Evolutionary conservation across 2,797 vertebrate genomes (phyloP), one percentile per base, ranked within the genome.

Genomic region (Fringilla coelebs): DNA sequence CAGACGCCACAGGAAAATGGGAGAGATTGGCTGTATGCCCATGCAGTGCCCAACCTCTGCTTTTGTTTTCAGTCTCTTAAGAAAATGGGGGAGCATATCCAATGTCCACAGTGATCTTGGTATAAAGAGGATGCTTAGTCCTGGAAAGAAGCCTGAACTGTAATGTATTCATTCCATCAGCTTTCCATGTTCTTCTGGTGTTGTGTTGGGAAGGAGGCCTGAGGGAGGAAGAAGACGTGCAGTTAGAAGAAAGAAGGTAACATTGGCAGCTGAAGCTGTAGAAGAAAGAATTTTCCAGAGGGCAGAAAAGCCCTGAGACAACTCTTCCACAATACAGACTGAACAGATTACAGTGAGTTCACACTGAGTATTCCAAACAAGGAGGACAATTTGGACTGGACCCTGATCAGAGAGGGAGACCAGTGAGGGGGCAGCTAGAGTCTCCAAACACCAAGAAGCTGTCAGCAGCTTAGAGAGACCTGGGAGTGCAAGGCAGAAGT

Each of bases 101-200:
- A 55, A 98, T 97, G 60, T 98, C 97, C 72, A 97, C 98, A 25
- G 96, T 97, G 78, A 98, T 96, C 90, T 97, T 97, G 25, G 97
- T 97, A 75, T 98, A 98, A 61, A 98, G 97, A n/a, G 82, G 92
- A 54, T 96, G 75, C 67, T 95, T 86, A 43, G 89, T 94, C 57
- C 94, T 96, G 70, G 97, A 97, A 74, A 98, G 82, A 25, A 97
- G 87, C 46, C 68, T 96, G 93, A 97, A 98, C 34, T 95, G 94
- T 36, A 98, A 48, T 5, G 97, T 97, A 81, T 98, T 98, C 97
- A 98, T 98, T 61, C 98, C 98, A 26, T 98, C 97, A 3, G 96
- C 95, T 68, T 93, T 97, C 98, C 98, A 98, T 12, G 94, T 97
- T 74, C 72, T 93, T 26, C 83, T 89, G 32, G 97, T 97, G 54